Evolutionary conservation across 2,888 invertebrate genomes (phyloP).

Genomic region (Esperia sulphurella): DNA sequence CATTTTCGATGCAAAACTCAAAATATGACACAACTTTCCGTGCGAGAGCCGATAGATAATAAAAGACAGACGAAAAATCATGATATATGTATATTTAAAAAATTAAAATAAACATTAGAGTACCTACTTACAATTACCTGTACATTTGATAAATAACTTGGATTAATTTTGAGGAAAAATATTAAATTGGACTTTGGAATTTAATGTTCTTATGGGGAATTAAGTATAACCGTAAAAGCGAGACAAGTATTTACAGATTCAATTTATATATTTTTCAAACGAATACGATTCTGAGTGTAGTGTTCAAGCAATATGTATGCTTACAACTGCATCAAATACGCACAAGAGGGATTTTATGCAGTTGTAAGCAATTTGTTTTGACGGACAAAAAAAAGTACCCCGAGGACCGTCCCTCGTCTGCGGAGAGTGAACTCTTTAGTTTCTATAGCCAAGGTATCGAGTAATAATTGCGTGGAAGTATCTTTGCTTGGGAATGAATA

Average conservation of each 20-base stretch:
- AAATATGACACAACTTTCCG: too few relatives aligned
- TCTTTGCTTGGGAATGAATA: too few relatives aligned
- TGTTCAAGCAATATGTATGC: too few relatives aligned
- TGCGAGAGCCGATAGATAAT: conserved; percentile 20
- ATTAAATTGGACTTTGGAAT: conserved; percentile 58
- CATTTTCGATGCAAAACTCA: too few relatives aligned
- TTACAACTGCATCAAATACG: too few relatives aligned
- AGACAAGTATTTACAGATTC: conserved; percentile 58
- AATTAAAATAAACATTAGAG: conserved; percentile 70
- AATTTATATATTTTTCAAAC: conserved; percentile 34
- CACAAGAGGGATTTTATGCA: too few relatives aligned
- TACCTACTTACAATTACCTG: conserved; percentile 74
- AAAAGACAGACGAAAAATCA: conserved; percentile 60
- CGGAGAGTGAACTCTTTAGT: too few relatives aligned
- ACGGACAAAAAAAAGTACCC: too few relatives aligned
- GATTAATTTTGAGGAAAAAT: conserved; percentile 52
- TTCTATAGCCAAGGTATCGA: too few relatives aligned
- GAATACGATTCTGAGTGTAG: conserved; percentile 16
- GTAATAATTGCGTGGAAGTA: too few relatives aligned
- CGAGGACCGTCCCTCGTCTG: too few relatives aligned
- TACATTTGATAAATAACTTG: conserved; percentile 70
- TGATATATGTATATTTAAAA: conserved; percentile 76
- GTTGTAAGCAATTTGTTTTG: too few relatives aligned
- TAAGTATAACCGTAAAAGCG: conserved; percentile 39
- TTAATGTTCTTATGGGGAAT: conserved; percentile 42